These are phyloP conservation scores for Lordiphosa mommai DNA, from an alignment of 1,140 invertebrate species.

Conservation along the genomic window DNA sequence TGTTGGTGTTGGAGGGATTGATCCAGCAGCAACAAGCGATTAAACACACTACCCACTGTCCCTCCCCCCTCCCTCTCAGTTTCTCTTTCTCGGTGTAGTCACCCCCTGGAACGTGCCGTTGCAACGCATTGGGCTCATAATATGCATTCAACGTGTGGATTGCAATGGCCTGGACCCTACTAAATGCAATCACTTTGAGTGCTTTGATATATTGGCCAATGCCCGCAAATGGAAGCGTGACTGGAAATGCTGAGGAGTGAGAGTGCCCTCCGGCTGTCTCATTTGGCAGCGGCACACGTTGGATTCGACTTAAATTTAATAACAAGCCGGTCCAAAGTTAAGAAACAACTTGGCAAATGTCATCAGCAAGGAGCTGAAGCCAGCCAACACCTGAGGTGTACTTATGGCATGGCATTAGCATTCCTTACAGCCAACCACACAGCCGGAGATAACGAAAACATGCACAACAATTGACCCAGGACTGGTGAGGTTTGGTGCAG, in stretches of 20 bases:
- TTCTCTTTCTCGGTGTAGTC: background rate
- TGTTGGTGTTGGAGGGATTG: no score
- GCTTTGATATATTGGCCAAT: slow-evolving; percentile 61
- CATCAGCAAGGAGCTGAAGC: slow-evolving; percentile 35
- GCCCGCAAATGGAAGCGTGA: slow-evolving; percentile 37
- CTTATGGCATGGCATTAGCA: slow-evolving; percentile 72
- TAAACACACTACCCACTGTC: no score
- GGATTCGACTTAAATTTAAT: slow-evolving; percentile 37
- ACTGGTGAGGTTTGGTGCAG: slow-evolving; percentile 12
- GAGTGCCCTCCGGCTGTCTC: slow-evolving; percentile 48
- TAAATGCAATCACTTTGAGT: slow-evolving; percentile 67
- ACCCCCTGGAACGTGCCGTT: slow-evolving; percentile 51
- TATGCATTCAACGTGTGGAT: slow-evolving; percentile 13
- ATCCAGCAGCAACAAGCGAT: no score
- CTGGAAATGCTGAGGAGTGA: slow-evolving; percentile 26
- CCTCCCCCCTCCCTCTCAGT: no score
- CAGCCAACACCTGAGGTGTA: slow-evolving; percentile 68
- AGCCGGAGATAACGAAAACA: slow-evolving; percentile 70
- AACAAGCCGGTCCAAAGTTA: slow-evolving; percentile 60
- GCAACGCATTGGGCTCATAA: slow-evolving; percentile 54
- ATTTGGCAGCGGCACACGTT: slow-evolving; percentile 62
- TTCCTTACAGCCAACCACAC: slow-evolving; percentile 67
- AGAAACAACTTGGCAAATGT: slow-evolving; percentile 65
- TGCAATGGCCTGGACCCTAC: slow-evolving; percentile 20
- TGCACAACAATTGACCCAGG: slow-evolving; percentile 65